Conservation (phyloP, 2,888 invertebrate species). For the Allolobophora icterica region DNA sequence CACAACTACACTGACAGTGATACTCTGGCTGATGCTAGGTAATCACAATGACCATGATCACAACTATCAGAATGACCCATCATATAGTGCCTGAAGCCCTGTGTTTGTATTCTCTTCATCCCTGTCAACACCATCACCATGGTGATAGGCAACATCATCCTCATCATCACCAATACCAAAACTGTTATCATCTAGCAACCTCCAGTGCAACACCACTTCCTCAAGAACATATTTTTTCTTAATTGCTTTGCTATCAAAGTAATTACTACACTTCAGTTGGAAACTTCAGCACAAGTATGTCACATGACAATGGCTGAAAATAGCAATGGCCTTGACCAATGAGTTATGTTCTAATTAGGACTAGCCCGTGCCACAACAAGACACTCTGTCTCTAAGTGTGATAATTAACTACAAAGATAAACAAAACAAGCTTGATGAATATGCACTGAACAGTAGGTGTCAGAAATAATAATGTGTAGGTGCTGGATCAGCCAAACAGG, state of each 20-base stretch:
- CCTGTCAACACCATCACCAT: background rate
- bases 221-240: background rate
- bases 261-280: background rate
- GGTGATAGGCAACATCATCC: too few relatives aligned
- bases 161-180: background rate
- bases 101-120: background rate
- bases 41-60: too few relatives aligned
- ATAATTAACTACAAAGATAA: background rate
- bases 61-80: background rate
- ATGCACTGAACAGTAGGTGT: background rate
- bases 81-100: too few relatives aligned
- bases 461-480: background rate
- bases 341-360: background rate
- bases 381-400: background rate
- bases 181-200: background rate
- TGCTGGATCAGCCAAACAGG: background rate
- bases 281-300: background rate
- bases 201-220: background rate
- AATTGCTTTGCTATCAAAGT: slow-evolving; percentile 17
- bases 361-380: background rate
- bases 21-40: too few relatives aligned
- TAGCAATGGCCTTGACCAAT: background rate
- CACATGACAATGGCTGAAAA: background rate
- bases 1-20: background rate
- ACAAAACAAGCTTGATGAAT: background rate